These are phyloP conservation scores for Misgurnus mizolepis DNA, from an alignment of 2,113 vertebrate species.

Conservation along the genomic window DNA sequence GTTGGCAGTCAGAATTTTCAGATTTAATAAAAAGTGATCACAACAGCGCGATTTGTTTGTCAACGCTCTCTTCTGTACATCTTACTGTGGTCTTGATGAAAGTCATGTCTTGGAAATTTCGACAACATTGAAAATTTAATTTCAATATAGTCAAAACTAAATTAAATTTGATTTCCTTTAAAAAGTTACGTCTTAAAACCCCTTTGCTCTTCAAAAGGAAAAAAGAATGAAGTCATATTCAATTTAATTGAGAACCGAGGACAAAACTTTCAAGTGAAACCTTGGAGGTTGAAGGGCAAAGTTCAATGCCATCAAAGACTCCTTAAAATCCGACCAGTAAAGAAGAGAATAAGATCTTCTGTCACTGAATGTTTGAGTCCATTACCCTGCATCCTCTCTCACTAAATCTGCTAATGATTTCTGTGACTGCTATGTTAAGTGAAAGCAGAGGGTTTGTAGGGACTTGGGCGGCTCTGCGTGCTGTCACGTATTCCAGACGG, in stretches of 20 bases:
- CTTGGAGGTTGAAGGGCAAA: not conserved
- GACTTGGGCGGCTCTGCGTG: conserved; percentile 68
- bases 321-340: not conserved
- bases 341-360: not conserved
- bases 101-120: not conserved
- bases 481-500: conserved; percentile 75
- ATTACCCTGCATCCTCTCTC: conserved; percentile 36
- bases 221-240: not conserved
- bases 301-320: not conserved
- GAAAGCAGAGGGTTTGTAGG: conserved; percentile 68
- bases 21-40: not conserved
- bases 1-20: conserved; percentile 13
- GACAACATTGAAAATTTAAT: too few relatives aligned
- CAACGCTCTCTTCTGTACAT: not conserved
- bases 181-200: too few relatives aligned
- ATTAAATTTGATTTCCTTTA: too few relatives aligned
- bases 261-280: not conserved
- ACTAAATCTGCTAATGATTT: conserved; percentile 74
- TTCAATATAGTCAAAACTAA: too few relatives aligned
- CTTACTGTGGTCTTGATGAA: not conserved
- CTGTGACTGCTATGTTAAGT: conserved; percentile 65
- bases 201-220: not conserved
- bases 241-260: not conserved
- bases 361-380: not conserved
- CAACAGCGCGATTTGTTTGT: not conserved